These are phyloP conservation scores for Paracanthobrama guichenoti DNA, from an alignment of 2,113 vertebrate genomes.

Conservation along the genomic window DNA sequence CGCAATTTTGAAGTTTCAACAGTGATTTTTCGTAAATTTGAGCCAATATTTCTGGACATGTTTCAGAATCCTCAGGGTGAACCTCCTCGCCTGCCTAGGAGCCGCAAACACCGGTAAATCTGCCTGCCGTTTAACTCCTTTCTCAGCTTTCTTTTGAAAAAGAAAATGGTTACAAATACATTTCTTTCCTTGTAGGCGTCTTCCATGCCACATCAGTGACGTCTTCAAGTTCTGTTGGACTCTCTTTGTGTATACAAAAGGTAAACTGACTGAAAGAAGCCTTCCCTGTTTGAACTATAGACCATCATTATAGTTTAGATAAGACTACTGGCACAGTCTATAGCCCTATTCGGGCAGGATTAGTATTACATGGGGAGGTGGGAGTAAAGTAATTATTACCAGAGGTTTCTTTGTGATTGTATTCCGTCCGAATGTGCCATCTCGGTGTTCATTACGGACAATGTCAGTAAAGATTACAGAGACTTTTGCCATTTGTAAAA, in stretches of 20 bases:
- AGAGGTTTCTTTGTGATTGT: too few species aligned
- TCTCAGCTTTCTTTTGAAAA: not conserved
- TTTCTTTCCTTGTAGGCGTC: conserved; percentile 70
- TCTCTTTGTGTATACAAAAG: conserved; percentile 96
- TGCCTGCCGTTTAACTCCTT: not conserved
- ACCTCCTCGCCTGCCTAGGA: conserved; percentile 81
- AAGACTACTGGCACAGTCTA: not conserved
- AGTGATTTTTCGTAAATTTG: conserved; percentile 96
- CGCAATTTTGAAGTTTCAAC: conserved; percentile 97
- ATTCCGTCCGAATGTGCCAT: too few species aligned
- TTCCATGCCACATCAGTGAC: conserved; percentile 86
- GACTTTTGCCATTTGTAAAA: too few species aligned
- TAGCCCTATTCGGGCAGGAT: too few species aligned
- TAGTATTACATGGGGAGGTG: too few species aligned
- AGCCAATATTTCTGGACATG: conserved; percentile 95
- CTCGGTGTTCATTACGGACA: too few species aligned
- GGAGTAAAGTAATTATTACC: too few species aligned
- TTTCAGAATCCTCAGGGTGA: conserved; percentile 92
- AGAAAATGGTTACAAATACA: not conserved
- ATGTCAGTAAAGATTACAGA: too few species aligned
- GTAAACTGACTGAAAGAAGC: conserved; percentile 67
- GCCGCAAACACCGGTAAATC: conserved; percentile 89
- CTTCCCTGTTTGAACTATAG: not conserved
- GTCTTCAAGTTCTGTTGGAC: conserved; percentile 99
- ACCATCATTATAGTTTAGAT: not conserved